Base-by-base conservation (phyloP, 2,797 vertebrate genomes). In the Scarus forsteni region DNA sequence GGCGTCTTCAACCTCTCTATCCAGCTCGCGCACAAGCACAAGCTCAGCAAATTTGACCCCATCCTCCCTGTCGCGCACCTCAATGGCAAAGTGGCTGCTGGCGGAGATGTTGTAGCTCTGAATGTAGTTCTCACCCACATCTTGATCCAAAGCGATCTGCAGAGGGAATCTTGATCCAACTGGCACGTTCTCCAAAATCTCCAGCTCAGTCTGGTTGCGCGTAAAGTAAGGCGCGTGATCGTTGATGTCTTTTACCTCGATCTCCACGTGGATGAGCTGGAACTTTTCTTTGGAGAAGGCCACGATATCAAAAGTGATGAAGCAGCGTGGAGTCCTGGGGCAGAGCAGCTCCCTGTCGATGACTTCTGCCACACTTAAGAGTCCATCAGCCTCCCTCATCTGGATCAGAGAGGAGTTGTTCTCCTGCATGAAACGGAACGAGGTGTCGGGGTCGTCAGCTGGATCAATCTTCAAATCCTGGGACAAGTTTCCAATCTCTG, bases 201-300 rank as follows among this genome's bases (percentile, higher is more conserved):
- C 93, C 70, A 95, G 39, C 0, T 36, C n/a, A 0, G 93, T 94
- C 66, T 93, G 86, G 58, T 94, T 93, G 34, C 48, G 90, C 1
- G 67, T 59, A 12, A 96, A 96, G 0, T 34, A 59, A 0, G 95
- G 95, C 1, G 91, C 69, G 73, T 96, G 90, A 68, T 95, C 95
- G 63, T 95, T 96, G 50, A 95, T 93, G 86, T 96, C 95, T 53
- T 83, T 90, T 3, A 96, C 92, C 66, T 96, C 95, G 16, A 96
- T 89, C 84, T 96, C 94, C 10, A 96, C 94, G 66, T 95, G 94
- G 60, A 96, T 92, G 34, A 95, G 91, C 10, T 94, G 93, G 53
- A 95, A 94, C 85, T 94, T 94, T 51, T 93, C 94, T 13, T 84
- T 88, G 19, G 92, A 92, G 75, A 94, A 92, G 55, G 92, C 92